Conservation (phyloP, 2,888 invertebrate genomes). For the Nesidiocoris tenuis region DNA sequence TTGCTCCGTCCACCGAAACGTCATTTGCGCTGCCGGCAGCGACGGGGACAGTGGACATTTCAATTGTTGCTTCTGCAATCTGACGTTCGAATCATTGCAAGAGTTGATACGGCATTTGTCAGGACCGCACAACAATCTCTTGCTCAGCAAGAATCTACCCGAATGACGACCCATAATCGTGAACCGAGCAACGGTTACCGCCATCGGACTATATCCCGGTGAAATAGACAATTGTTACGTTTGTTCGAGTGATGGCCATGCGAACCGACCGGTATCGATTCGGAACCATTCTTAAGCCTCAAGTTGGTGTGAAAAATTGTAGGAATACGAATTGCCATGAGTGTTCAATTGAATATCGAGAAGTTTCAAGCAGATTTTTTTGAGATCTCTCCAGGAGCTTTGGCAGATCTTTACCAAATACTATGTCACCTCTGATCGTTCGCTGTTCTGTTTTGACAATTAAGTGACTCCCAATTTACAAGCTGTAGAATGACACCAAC, state of each 20-base stretch:
- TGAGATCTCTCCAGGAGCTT: too few species aligned
- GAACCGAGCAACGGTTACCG: neutral
- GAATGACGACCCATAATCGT: conserved; percentile 55
- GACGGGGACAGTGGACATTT: conserved; percentile 69
- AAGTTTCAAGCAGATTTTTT: too few species aligned
- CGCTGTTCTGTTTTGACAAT: neutral
- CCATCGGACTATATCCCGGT: conserved; percentile 10
- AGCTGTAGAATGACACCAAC: neutral
- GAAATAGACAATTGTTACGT: conserved; percentile 9
- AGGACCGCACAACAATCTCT: conserved; percentile 82
- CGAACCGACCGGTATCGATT: neutral
- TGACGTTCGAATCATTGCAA: conserved; percentile 81
- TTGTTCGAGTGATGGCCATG: conserved; percentile 2
- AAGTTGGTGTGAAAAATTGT: too few species aligned
- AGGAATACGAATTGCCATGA: too few species aligned
- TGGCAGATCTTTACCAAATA: too few species aligned
- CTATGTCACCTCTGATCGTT: neutral
- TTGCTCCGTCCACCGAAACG: conserved; percentile 85
- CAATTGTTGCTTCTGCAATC: conserved; percentile 84
- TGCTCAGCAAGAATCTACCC: conserved; percentile 83
- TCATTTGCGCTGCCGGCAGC: conserved; percentile 76
- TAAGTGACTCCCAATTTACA: neutral
- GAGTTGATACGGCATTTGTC: conserved; percentile 83
- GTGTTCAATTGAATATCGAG: too few species aligned
- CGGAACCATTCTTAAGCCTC: neutral